These are phyloP conservation scores for Rhabdomys dilectus DNA, from an alignment of 2,113 vertebrate species.

Conservation along the genomic window DNA sequence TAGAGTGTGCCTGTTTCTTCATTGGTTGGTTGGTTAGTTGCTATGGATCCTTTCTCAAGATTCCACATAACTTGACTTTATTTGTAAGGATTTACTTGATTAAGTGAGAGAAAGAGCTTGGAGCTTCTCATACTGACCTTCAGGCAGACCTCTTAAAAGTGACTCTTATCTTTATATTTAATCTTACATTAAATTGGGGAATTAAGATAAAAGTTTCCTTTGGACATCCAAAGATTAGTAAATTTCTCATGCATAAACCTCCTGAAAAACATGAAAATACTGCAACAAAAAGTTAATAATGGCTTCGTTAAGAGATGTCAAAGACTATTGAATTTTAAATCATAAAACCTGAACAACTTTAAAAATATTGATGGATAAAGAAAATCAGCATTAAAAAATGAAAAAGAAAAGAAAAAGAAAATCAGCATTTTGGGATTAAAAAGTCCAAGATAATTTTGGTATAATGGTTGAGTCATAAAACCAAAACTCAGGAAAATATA, in stretches of 20 bases:
- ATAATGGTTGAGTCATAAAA: background rate
- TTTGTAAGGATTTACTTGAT: background rate
- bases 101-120: background rate
- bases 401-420: background rate
- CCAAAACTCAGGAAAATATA: background rate
- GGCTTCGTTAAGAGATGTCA: conserved; percentile 1
- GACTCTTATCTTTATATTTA: background rate
- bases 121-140: background rate
- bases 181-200: background rate
- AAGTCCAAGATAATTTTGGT: background rate
- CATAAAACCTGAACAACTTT: background rate
- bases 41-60: background rate
- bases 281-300: background rate
- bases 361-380: conserved; percentile 14
- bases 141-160: background rate
- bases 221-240: background rate
- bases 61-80: background rate
- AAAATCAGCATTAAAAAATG: background rate
- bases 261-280: background rate
- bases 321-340: conserved; percentile 27
- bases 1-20: background rate
- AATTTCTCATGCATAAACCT: background rate
- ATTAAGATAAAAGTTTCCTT: conserved; percentile 19
- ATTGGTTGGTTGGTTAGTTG: background rate
- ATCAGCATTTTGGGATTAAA: background rate